phyloP scores from a whole-genome alignment of 2,888 invertebrate species.

The Cantharis rufa region DNA sequence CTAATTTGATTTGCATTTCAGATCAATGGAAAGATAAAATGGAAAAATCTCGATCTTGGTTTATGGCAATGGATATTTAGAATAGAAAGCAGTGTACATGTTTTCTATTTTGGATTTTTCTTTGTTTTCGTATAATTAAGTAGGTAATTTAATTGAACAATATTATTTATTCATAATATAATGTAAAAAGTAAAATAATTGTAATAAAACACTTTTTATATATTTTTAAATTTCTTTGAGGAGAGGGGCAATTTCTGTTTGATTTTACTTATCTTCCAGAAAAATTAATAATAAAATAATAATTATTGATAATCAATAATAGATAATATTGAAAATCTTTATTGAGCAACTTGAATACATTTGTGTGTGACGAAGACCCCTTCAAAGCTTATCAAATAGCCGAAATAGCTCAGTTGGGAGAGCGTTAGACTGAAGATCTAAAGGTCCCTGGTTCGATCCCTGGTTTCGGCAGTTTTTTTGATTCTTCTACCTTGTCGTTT shows the following conservation, averaged over 20 bases:
- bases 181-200: too few relatives aligned
- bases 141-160: neutral
- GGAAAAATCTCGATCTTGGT: neutral
- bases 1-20: neutral
- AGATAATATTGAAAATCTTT: too few relatives aligned
- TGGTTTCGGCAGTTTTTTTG: constrained; percentile 65
- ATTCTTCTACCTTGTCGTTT: too few relatives aligned
- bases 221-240: too few relatives aligned
- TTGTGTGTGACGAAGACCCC: neutral
- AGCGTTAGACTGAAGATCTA: constrained; percentile 79
- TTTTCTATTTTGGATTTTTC: neutral
- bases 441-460: constrained; percentile 77
- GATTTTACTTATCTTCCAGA: too few relatives aligned
- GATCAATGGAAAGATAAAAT: neutral
- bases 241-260: too few relatives aligned
- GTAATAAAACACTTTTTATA: too few relatives aligned
- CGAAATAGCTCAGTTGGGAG: constrained; percentile 83
- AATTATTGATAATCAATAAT: too few relatives aligned
- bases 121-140: neutral
- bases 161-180: neutral
- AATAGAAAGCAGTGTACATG: neutral
- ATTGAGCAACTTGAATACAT: too few relatives aligned
- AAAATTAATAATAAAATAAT: too few relatives aligned
- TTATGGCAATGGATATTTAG: neutral
- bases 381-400: constrained; percentile 41